These are phyloP conservation scores for Eupleurogrammus muticus DNA, from an alignment of 2,797 vertebrate species.

Conservation along the genomic window DNA sequence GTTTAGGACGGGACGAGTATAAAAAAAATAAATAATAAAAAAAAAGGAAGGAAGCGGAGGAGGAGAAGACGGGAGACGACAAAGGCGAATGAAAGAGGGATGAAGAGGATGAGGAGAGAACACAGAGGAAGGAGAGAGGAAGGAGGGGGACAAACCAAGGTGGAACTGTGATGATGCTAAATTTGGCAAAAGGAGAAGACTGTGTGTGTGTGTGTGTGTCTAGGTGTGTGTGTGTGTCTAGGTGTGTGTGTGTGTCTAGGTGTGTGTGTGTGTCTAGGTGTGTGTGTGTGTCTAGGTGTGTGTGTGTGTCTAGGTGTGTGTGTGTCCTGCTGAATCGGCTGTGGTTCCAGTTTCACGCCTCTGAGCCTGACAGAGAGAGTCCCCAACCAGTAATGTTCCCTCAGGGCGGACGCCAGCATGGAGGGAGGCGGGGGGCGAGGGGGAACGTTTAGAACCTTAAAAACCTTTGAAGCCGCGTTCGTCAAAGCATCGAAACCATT, in stretches of 20 bases:
- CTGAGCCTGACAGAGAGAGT: slow-evolving; percentile 75
- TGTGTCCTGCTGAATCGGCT: slow-evolving; percentile 90
- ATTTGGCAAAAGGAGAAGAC: slow-evolving; percentile 88
- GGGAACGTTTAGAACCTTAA: no score
- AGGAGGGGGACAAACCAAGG: slow-evolving; percentile 83
- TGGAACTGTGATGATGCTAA: slow-evolving; percentile 90
- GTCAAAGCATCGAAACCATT: no score
- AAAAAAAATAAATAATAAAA: no score
- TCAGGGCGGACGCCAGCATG: slow-evolving; percentile 68
- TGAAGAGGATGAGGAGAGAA: slow-evolving; percentile 74
- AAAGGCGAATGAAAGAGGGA: slow-evolving; percentile 53
- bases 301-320: slow-evolving; percentile 50
- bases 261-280: slow-evolving; percentile 31
- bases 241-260: slow-evolving; percentile 46
- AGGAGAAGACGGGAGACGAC: slow-evolving; percentile 36
- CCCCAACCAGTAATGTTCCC: slow-evolving; percentile 76
- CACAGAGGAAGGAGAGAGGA: slow-evolving; percentile 47
- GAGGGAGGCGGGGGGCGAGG: no score
- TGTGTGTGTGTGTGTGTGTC: slow-evolving; percentile 45
- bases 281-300: slow-evolving; percentile 20
- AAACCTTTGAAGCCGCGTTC: no score
- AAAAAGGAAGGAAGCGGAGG: background rate
- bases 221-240: slow-evolving; percentile 12
- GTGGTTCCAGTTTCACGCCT: slow-evolving; percentile 88
- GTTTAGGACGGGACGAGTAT: background rate